A percentile compares a stretch with the other conserved stretches of the same genome.
phyloP scores from a whole-genome alignment of 2,888 invertebrate genomes.

The Nomada lathburiana region DNA sequence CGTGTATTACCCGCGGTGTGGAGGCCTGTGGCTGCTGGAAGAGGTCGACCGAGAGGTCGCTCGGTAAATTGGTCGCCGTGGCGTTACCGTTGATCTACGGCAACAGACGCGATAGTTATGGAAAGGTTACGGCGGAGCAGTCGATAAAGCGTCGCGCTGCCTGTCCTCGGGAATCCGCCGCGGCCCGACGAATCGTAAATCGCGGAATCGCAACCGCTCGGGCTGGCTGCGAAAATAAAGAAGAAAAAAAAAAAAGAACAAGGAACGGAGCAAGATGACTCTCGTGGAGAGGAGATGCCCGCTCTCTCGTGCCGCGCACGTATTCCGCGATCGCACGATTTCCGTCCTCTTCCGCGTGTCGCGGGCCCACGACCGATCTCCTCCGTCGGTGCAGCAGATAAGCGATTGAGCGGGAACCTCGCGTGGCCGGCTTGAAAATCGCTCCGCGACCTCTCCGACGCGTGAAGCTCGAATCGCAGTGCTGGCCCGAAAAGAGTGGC shows the following conservation, averaged over 20 bases:
- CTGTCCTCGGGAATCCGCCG: conserved; percentile 73
- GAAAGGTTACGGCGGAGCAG: conserved; percentile 78
- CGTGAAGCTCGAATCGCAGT: neutral
- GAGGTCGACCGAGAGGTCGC: conserved; percentile 81
- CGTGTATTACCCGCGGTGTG: conserved; percentile 66
- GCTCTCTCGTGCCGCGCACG: conserved; percentile 38
- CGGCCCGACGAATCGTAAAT: conserved; percentile 75
- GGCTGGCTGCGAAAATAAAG: conserved; percentile 32
- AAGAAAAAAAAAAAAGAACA: conserved; percentile 22
- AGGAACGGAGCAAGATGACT: conserved; percentile 37
- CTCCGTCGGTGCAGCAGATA: conserved; percentile 42
- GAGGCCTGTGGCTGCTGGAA: conserved; percentile 69
- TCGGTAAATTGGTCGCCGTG: conserved; percentile 80
- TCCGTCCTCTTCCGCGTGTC: conserved; percentile 63
- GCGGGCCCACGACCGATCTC: conserved; percentile 48
- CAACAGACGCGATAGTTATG: conserved; percentile 81
- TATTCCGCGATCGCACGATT: conserved; percentile 65
- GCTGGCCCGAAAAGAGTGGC: neutral
- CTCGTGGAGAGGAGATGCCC: conserved; percentile 8
- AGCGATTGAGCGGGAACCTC: conserved; percentile 41
- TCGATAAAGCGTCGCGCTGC: conserved; percentile 77
- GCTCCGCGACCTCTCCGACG: neutral
- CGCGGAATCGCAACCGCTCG: conserved; percentile 72
- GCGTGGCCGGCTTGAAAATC: conserved; percentile 36
- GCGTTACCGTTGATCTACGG: conserved; percentile 81